Percentiles rank a stretch among this genome's conserved stretches.
Evolutionary conservation across 92 coral and sea anemone genomes (phyloP).

Genomic region (Phenganax stokvisi): DNA sequence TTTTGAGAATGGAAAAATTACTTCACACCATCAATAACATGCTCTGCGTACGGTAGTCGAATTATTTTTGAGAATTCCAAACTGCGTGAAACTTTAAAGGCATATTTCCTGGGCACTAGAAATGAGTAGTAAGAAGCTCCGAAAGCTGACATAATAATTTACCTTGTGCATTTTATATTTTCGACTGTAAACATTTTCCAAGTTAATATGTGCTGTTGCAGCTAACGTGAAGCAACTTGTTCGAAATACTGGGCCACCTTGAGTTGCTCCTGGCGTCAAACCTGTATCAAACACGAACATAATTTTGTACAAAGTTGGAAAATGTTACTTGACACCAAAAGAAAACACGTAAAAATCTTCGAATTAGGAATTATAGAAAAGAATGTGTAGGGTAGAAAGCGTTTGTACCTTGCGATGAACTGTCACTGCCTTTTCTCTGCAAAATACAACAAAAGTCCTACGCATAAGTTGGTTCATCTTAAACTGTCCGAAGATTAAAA

Average conservation of each 20-base stretch:
- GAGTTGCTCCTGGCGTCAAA: conserved; percentile 22
- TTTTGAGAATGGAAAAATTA: neutral
- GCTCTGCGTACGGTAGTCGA: neutral
- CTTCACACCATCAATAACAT: neutral
- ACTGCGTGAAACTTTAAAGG: neutral
- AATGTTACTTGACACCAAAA: neutral
- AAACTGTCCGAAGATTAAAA: neutral
- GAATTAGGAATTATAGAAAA: neutral
- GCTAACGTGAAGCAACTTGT: conserved; percentile 72
- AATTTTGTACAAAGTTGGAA: neutral
- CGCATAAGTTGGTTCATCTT: neutral
- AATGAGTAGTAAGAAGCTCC: neutral
- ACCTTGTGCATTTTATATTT: conserved; percentile 18
- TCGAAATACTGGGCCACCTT: conserved; percentile 67
- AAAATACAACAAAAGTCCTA: neutral
- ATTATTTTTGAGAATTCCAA: neutral
- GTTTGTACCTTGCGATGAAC: neutral
- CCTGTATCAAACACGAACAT: conserved; percentile 10
- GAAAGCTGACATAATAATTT: neutral
- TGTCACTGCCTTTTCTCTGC: conserved; percentile 17
- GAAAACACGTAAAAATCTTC: neutral
- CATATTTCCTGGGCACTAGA: too few relatives aligned
- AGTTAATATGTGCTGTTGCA: conserved; percentile 55
- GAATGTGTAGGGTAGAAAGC: neutral
- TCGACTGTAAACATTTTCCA: conserved; percentile 21